These are phyloP conservation scores for Syngnathus scovelli DNA, from an alignment of 2,113 vertebrate species.

Conservation along the genomic window DNA sequence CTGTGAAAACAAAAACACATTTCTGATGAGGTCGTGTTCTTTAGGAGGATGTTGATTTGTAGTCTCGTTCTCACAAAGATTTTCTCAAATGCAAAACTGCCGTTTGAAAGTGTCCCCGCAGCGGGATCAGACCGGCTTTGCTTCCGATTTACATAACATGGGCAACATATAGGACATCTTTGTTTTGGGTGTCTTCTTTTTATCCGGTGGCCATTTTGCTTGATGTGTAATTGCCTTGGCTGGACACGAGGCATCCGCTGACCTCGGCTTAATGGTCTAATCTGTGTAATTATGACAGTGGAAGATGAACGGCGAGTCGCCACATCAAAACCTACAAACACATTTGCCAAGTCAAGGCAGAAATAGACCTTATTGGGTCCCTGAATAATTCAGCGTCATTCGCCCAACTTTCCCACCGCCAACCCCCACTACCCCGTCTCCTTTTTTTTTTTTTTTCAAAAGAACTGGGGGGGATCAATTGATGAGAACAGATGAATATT, in stretches of 20 bases:
- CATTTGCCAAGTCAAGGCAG: slow-evolving; percentile 41
- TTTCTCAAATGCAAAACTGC: not conserved
- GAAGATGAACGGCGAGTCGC: slow-evolving; percentile 43
- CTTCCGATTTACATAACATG: slow-evolving; percentile 22
- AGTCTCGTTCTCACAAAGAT: slow-evolving; percentile 10
- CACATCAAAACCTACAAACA: slow-evolving; percentile 62
- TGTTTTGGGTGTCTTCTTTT: slow-evolving; percentile 28
- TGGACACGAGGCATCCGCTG: slow-evolving; percentile 41
- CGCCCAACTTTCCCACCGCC: slow-evolving; percentile 16
- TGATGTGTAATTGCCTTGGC: slow-evolving; percentile 35
- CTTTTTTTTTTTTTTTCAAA: slow-evolving; percentile 38
- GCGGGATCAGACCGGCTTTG: slow-evolving; percentile 21
- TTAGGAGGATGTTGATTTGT: slow-evolving; percentile 27
- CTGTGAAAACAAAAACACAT: slow-evolving; percentile 34
- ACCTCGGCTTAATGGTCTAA: slow-evolving; percentile 45
- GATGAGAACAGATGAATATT: slow-evolving; percentile 71
- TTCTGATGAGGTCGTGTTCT: slow-evolving; percentile 40
- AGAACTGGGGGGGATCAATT: slow-evolving; percentile 63
- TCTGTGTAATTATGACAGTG: slow-evolving; percentile 48
- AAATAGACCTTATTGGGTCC: slow-evolving; percentile 66
- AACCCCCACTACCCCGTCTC: not conserved
- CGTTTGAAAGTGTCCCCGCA: not conserved
- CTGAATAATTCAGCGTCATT: slow-evolving; percentile 72
- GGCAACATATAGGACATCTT: slow-evolving; percentile 12
- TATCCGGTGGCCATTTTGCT: slow-evolving; percentile 23